Conservation (phyloP, 2,888 invertebrate genomes). For the Dicranocentrus wangi region DNA sequence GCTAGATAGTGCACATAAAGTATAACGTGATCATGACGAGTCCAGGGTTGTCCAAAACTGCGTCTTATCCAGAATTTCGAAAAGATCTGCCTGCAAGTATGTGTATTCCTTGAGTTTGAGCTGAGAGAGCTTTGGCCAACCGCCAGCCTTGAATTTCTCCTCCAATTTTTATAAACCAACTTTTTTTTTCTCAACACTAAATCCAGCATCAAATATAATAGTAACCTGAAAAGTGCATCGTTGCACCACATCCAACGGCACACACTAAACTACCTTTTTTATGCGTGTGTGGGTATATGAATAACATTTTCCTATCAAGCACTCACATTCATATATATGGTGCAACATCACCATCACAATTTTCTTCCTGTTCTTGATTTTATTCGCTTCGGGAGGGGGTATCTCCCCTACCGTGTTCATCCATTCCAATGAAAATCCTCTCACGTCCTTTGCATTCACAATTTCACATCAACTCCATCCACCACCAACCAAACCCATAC, state of each 20-base stretch:
- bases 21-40: no score
- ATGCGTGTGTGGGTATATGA: no score
- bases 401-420: slow-evolving; percentile 71
- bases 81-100: no score
- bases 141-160: slow-evolving; percentile 5
- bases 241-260: slow-evolving; percentile 12
- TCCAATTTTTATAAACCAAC: neutral
- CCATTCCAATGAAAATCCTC: slow-evolving; percentile 71
- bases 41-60: neutral
- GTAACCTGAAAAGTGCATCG: neutral
- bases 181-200: no score
- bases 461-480: slow-evolving; percentile 43
- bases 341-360: slow-evolving; percentile 54
- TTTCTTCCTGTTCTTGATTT: slow-evolving; percentile 73
- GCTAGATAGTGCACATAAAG: no score
- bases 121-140: slow-evolving; percentile 7
- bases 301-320: neutral
- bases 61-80: no score
- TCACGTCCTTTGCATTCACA: slow-evolving; percentile 62
- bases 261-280: neutral
- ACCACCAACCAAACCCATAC: neutral
- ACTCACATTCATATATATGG: neutral
- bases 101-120: neutral
- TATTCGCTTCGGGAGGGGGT: slow-evolving; percentile 73
- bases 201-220: no score